Evolutionary conservation across 2,797 vertebrate species (phyloP).

Genomic region (Sebastes trivittatus): DNA sequence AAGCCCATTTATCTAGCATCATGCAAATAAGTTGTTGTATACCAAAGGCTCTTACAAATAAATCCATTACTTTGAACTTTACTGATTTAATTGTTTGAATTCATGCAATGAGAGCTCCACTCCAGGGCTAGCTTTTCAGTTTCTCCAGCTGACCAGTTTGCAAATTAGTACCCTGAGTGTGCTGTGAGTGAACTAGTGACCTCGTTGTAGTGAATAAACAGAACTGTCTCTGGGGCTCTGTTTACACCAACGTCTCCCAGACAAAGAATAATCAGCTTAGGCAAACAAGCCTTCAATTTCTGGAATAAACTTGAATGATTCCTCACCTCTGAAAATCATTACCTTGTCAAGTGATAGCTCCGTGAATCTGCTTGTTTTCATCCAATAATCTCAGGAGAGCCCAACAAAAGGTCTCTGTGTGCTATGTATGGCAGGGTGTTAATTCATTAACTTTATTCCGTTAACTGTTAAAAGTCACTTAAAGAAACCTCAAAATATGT

Average conservation of each 20-base stretch:
- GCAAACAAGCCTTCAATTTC: conserved; percentile 39
- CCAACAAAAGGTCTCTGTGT: neutral
- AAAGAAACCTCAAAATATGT: neutral
- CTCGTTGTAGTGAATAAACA: conserved; percentile 14
- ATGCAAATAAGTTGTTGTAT: neutral
- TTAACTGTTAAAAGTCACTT: neutral
- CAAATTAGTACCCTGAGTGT: neutral
- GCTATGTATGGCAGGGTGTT: neutral
- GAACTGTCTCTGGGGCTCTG: neutral
- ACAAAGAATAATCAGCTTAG: conserved; percentile 45
- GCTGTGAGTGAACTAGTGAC: conserved; percentile 20
- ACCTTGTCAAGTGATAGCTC: conserved; percentile 8
- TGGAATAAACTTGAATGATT: conserved; percentile 48
- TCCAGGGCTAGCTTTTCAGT: neutral
- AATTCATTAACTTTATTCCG: neutral
- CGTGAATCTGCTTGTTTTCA: conserved; percentile 25
- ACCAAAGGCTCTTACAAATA: neutral
- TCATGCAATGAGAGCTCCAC: neutral
- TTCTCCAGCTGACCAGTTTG: neutral
- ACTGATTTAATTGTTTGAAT: neutral
- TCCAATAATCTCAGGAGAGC: conserved; percentile 1
- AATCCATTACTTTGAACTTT: neutral
- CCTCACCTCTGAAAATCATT: conserved; percentile 45
- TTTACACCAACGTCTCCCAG: conserved; percentile 16
- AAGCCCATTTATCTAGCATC: neutral